A percentile compares a stretch with the other conserved stretches of the same genome.
These are phyloP conservation scores for Acipenser ruthenus DNA, from an alignment of 2,797 vertebrate genomes.

Conservation along the genomic window DNA sequence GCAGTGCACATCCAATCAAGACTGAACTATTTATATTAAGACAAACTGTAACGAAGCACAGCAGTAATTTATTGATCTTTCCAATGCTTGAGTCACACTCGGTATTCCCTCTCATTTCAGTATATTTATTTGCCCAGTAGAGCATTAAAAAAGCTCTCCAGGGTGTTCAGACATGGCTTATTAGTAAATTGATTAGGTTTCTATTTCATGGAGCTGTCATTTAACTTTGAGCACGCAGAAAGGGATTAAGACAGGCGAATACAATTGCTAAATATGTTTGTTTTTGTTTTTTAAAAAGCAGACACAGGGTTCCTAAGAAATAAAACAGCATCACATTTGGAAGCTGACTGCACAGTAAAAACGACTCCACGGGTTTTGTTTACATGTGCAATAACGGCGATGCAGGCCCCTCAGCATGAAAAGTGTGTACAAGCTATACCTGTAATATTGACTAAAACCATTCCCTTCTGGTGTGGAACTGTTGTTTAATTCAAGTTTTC, in stretches of 20 bases:
- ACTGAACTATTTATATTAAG: no score
- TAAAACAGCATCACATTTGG: constrained; percentile 2
- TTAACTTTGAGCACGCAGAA: constrained; percentile 1
- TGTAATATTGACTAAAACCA: no score
- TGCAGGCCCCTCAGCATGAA: background rate
- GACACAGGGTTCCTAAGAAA: constrained; percentile 2
- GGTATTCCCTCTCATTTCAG: background rate
- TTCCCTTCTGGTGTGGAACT: background rate
- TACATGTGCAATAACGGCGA: constrained; percentile 3
- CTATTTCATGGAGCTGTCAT: constrained; percentile 8
- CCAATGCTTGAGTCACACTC: background rate
- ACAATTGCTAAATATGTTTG: background rate
- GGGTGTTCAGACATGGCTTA: background rate
- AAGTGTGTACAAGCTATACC: background rate
- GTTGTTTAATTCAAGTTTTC: constrained; percentile 4
- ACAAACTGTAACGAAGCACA: background rate
- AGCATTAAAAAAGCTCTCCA: background rate
- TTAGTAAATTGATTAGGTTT: constrained; percentile 5
- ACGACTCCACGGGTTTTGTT: background rate
- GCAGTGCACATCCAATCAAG: no score
- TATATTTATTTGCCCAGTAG: background rate
- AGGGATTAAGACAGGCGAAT: constrained; percentile 6
- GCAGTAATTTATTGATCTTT: background rate
- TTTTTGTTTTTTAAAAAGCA: background rate
- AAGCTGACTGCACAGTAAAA: constrained; percentile 2